Evolutionary conservation across 2,797 vertebrate genomes (phyloP).

Genomic region (Acipenser oxyrinchus): DNA sequence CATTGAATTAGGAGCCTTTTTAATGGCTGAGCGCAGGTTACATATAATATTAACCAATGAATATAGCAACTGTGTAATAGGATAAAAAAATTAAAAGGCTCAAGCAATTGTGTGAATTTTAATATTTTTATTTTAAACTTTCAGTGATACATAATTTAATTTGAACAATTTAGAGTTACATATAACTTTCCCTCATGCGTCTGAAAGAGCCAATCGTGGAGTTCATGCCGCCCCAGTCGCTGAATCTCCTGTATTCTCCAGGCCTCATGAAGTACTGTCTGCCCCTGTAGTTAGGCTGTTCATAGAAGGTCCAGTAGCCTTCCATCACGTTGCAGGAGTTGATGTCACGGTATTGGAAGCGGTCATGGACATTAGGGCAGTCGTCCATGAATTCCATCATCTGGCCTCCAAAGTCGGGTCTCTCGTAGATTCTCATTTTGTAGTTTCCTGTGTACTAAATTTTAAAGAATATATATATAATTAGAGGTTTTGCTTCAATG

Average conservation of each 20-base stretch:
- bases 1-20: no score
- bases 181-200: slow-evolving; percentile 45
- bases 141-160: no score
- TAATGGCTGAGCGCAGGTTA: no score
- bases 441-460: slow-evolving; percentile 59
- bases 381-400: slow-evolving; percentile 66
- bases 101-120: no score
- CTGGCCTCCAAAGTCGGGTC: slow-evolving; percentile 55
- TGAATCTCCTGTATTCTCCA: slow-evolving; percentile 56
- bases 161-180: no score
- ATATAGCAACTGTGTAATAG: no score
- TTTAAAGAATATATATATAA: not conserved
- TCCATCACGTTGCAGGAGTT: slow-evolving; percentile 61
- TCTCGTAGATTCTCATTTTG: slow-evolving; percentile 61
- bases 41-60: no score
- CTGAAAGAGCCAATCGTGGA: slow-evolving; percentile 65
- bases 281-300: slow-evolving; percentile 66
- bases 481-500: not conserved
- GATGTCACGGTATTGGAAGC: slow-evolving; percentile 54
- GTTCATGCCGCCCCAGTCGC: slow-evolving; percentile 59
- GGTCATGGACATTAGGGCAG: slow-evolving; percentile 58
- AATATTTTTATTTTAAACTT: no score
- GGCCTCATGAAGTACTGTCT: slow-evolving; percentile 63
- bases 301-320: slow-evolving; percentile 67
- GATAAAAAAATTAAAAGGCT: no score